These are phyloP conservation scores for Coboldia fuscipes DNA, from an alignment of 1,140 invertebrate species.

Conservation along the genomic window DNA sequence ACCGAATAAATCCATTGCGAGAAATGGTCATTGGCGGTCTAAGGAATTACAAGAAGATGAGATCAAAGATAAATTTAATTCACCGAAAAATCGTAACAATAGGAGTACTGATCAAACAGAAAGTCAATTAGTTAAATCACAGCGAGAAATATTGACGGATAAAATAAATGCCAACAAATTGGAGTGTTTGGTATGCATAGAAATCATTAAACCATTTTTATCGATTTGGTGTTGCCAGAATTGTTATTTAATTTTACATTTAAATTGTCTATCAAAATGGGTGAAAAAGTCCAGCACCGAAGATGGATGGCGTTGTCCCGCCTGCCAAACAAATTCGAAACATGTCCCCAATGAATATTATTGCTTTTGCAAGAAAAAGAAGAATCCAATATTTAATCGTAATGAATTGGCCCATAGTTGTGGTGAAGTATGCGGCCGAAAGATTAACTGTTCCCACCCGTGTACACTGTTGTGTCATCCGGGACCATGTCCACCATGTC, in stretches of 20 bases:
- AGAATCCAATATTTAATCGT: conserved; percentile 48
- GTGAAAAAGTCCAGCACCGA: conserved; percentile 55
- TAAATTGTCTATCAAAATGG: conserved; percentile 82
- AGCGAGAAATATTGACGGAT: conserved; percentile 58
- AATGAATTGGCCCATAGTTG: conserved; percentile 70
- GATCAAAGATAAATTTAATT: not conserved
- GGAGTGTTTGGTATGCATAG: conserved; percentile 88
- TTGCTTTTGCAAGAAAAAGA: conserved; percentile 66
- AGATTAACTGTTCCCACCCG: conserved; percentile 50
- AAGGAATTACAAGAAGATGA: not conserved
- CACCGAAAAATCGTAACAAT: not conserved
- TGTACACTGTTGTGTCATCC: conserved; percentile 84
- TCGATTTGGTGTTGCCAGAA: conserved; percentile 74
- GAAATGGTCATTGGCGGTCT: too few species aligned
- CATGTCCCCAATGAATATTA: conserved; percentile 47
- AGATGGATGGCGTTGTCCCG: conserved; percentile 79
- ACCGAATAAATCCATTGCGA: not conserved
- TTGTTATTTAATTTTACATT: conserved; percentile 80
- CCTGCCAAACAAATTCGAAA: conserved; percentile 54
- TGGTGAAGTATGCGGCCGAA: conserved; percentile 58
- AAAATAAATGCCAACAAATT: conserved; percentile 52
- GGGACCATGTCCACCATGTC: conserved; percentile 66
- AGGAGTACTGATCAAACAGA: not conserved
- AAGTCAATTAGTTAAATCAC: conserved; percentile 16
- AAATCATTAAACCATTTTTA: conserved; percentile 52